phyloP scores from a whole-genome alignment of 2,797 vertebrate genomes.

The Dendrocincla tyrannina region DNA sequence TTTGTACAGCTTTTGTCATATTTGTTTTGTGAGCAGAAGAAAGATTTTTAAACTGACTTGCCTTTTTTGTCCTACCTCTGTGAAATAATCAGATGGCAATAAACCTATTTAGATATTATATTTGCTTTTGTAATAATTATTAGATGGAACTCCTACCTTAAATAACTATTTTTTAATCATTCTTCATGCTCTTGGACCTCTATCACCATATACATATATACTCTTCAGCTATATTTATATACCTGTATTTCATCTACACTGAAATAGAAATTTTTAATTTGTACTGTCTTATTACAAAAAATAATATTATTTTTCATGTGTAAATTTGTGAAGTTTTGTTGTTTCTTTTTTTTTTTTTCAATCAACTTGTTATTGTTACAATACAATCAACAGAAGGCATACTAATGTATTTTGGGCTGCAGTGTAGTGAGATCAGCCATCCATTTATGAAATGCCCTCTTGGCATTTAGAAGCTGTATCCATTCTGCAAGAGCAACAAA shows the following conservation, averaged over 20 bases:
- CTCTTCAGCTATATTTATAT: not conserved
- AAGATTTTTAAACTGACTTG: not conserved
- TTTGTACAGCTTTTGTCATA: not conserved
- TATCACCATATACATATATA: not conserved
- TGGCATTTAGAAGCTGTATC: not conserved
- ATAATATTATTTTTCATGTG: not conserved
- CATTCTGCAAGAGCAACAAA: conserved; percentile 32
- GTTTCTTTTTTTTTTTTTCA: not conserved
- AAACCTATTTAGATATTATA: not conserved
- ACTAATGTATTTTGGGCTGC: not conserved
- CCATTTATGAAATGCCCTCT: conserved; percentile 13
- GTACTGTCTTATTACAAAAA: not conserved
- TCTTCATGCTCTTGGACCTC: not conserved
- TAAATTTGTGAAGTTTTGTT: not conserved
- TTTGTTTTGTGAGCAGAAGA: not conserved
- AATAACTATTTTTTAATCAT: not conserved
- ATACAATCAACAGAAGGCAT: not conserved
- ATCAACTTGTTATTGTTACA: not conserved
- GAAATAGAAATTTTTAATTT: not conserved
- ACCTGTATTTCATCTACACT: not conserved
- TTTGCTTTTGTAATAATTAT: not conserved
- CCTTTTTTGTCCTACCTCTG: not conserved
- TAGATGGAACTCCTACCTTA: not conserved
- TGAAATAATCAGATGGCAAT: not conserved
- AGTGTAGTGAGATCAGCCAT: not conserved